Conservation (phyloP, 2,113 vertebrate genomes). For the Phoenicopterus ruber region DNA sequence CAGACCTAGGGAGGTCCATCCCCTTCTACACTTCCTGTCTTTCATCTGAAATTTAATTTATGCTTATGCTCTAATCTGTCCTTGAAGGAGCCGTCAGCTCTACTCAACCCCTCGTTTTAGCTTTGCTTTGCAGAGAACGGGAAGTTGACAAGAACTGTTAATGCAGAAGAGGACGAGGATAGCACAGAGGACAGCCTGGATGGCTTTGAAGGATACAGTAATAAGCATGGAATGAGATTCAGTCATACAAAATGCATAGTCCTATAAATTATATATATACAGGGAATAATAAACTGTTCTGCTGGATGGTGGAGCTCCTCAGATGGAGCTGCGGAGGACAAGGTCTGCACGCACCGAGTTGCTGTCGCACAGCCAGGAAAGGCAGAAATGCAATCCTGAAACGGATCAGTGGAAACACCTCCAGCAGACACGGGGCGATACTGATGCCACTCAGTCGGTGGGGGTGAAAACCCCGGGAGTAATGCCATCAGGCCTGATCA, state of each 20-base stretch:
- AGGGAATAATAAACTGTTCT: not conserved
- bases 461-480: not conserved
- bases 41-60: not conserved
- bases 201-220: not conserved
- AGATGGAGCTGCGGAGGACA: not conserved
- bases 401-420: not conserved
- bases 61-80: not conserved
- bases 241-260: not conserved
- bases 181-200: not conserved
- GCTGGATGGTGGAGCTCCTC: not conserved
- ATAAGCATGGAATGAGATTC: not conserved
- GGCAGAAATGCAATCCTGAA: not conserved
- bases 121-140: not conserved
- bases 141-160: not conserved
- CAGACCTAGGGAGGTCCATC: not conserved
- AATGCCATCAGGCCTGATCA: not conserved
- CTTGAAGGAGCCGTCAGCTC: not conserved
- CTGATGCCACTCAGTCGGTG: not conserved
- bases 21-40: not conserved
- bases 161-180: not conserved
- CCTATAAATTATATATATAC: not conserved
- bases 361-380: not conserved
- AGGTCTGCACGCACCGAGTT: accelerated
- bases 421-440: not conserved
- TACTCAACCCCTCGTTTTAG: not conserved